Evolutionary conservation across 2,113 vertebrate species (phyloP), one percentile per base, ranked within the genome.

Genomic region (Danionella cerebrum): DNA sequence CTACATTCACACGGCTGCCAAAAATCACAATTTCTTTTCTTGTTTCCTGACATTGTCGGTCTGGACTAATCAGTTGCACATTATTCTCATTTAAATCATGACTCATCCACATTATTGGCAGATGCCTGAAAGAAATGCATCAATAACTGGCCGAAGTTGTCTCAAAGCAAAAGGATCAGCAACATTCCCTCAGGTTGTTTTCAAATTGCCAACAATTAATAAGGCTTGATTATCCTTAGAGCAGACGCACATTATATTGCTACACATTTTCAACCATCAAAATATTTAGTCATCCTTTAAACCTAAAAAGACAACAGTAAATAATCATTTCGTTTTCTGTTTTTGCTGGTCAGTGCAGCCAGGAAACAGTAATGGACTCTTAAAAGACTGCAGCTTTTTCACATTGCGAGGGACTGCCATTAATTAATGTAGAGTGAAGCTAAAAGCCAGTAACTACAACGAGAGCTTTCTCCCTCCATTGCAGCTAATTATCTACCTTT

Each of bases 351-450:
- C 45, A 69, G 33, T 8, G 8, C 41, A 24, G 47, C 45, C 48
- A 51, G 47, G 70, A 60, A 36, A 29, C 51, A 6, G 33, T 69
- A 69, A 77, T 69, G 54, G 65, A 63, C 54, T 64, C 69, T 60
- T 54, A 69, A 69, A 68, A 65, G 45, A 65, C 58, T 68, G n/a
- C 36, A 22, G 51, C 25, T 36, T 69, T 67, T 69, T 58, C 48
- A 21, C 65, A 58, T 77, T 59, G 58, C 57, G 11, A 21, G 69
- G 67, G 62, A 75, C 69, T 38, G 24, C 67, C 44, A 66, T 67
- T 70, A 75, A 75, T 78, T 75, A 70, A 54, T 12, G 66, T 19
- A 58, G 65, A 55, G 66, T 57, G 59, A 72, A 70, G 70, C 70
- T 78, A 78, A 78, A 75, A 78, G 73, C 60, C 63, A 51, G 51